Evolutionary conservation across 2,888 invertebrate species (phyloP).

Genomic region (Stegophylla sp.): DNA sequence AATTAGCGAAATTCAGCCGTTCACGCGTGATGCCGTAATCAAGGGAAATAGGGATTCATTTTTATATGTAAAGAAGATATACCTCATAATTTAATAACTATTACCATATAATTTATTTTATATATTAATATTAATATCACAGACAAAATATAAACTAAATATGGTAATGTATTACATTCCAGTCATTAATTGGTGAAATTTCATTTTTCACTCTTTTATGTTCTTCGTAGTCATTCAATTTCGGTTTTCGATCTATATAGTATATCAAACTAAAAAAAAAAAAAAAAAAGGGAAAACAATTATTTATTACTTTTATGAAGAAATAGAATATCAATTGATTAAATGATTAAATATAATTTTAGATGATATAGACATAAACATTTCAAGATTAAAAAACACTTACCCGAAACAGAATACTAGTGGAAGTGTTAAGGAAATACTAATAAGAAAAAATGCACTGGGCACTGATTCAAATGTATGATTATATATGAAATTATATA

Average conservation of each 20-base stretch:
- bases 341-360: background rate
- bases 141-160: slow-evolving; percentile 5
- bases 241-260: background rate
- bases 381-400: background rate
- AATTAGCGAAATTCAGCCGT: too few relatives aligned
- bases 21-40: too few relatives aligned
- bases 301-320: too few relatives aligned
- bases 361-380: too few relatives aligned
- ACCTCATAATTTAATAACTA: too few relatives aligned
- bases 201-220: background rate
- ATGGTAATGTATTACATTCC: background rate
- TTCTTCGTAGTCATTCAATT: background rate
- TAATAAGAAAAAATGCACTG: slow-evolving; percentile 57
- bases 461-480: slow-evolving; percentile 55
- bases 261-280: slow-evolving; percentile 24
- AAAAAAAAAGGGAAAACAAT: too few relatives aligned
- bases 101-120: background rate
- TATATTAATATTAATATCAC: background rate
- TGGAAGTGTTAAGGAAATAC: slow-evolving; percentile 35
- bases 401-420: slow-evolving; percentile 38
- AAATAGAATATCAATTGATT: too few relatives aligned
- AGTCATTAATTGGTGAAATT: slow-evolving; percentile 3
- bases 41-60: too few relatives aligned
- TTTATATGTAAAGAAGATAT: too few relatives aligned
- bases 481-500: slow-evolving; percentile 57